These are phyloP conservation scores for Notechis scutatus DNA, from an alignment of 2,113 vertebrate species.

Conservation along the genomic window DNA sequence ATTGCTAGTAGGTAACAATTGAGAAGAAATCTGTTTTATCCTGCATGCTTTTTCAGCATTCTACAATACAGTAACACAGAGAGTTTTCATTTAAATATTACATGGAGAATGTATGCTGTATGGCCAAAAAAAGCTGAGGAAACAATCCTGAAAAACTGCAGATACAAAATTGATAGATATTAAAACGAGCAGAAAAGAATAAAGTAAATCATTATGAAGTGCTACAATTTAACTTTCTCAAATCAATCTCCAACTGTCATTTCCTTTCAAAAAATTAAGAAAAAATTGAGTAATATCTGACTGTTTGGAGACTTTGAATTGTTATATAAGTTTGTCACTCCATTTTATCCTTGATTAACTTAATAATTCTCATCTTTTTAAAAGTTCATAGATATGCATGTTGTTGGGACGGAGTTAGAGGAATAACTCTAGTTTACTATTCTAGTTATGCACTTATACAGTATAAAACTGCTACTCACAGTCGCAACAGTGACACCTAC, in stretches of 20 bases:
- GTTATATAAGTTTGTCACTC: neutral
- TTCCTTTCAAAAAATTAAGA: neutral
- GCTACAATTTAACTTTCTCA: neutral
- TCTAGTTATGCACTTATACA: neutral
- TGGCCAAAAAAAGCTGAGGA: neutral
- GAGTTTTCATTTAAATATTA: neutral
- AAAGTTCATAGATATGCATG: neutral
- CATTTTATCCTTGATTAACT: slow-evolving; percentile 39
- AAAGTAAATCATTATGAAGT: neutral
- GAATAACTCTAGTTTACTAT: slow-evolving; percentile 23
- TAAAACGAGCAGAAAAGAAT: neutral
- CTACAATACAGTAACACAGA: neutral
- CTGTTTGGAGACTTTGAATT: neutral
- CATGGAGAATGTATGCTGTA: neutral
- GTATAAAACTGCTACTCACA: slow-evolving; percentile 40
- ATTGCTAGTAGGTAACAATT: neutral
- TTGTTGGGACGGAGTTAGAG: slow-evolving; percentile 1
- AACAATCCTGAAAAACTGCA: neutral
- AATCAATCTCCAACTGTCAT: neutral
- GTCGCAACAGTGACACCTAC: slow-evolving; percentile 74
- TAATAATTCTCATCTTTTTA: slow-evolving; percentile 1
- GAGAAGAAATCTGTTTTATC: neutral
- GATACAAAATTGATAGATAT: accelerated
- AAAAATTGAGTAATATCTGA: neutral
- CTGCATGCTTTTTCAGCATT: neutral